Evolutionary conservation across 2,113 vertebrate species (phyloP).

Genomic region (Oncorhynchus tshawytscha): DNA sequence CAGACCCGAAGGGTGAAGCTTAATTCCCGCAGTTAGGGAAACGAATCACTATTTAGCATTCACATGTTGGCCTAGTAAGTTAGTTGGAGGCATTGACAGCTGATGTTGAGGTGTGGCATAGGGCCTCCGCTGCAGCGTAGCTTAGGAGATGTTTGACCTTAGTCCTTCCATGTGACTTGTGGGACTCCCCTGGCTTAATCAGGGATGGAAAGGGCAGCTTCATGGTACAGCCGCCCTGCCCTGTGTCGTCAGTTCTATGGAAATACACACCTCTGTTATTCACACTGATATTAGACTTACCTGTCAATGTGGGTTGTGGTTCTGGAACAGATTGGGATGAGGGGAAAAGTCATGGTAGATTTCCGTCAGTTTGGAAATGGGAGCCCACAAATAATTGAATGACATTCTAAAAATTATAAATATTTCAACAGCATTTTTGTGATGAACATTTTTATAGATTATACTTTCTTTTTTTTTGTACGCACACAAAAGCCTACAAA

Average conservation of each 20-base stretch:
- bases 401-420: too few relatives aligned
- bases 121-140: background rate
- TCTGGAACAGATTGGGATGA: conserved; percentile 12
- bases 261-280: conserved; percentile 46
- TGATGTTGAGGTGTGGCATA: conserved; percentile 1
- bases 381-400: too few relatives aligned
- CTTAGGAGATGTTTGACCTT: conserved; percentile 35
- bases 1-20: too few relatives aligned
- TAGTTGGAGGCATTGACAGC: too few relatives aligned
- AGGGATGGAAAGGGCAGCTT: conserved; percentile 18
- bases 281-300: conserved; percentile 40
- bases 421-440: too few relatives aligned
- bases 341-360: conserved; percentile 16
- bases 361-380: background rate
- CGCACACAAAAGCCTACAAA: too few relatives aligned
- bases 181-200: conserved; percentile 22
- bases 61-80: too few relatives aligned
- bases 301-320: conserved; percentile 34
- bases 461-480: too few relatives aligned
- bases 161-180: conserved; percentile 25
- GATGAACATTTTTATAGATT: too few relatives aligned
- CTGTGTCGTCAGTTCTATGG: conserved; percentile 49
- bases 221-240: background rate
- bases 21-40: too few relatives aligned
- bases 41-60: too few relatives aligned